A percentile compares a stretch with the other conserved stretches of the same genome.
phyloP scores from a whole-genome alignment of 92 coral and sea anemone species.

The Palythoa heliodiscus region DNA sequence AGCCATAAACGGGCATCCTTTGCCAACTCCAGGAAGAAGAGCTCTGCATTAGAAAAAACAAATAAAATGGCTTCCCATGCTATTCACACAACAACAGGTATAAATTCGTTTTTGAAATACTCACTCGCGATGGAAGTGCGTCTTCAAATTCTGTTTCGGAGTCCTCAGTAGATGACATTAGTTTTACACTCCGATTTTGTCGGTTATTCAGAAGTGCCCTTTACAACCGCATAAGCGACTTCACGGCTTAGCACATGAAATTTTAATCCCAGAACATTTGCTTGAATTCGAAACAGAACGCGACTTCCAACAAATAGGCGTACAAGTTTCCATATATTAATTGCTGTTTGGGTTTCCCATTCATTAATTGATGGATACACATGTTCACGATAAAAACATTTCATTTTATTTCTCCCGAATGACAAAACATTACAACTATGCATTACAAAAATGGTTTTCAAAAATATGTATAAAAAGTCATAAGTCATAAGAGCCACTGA shows the following conservation, averaged over 20 bases:
- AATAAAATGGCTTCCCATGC: background rate
- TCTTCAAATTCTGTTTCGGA: conserved; percentile 27
- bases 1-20: conserved; percentile 1
- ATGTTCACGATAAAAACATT: conserved; percentile 23
- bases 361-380: conserved; percentile 21
- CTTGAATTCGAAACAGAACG: conserved; percentile 71
- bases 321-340: conserved; percentile 37
- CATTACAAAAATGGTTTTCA: background rate
- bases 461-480: background rate
- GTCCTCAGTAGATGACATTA: conserved; percentile 38
- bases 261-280: conserved; percentile 74
- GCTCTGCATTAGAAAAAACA: conserved; percentile 5
- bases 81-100: background rate
- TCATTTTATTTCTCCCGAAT: background rate
- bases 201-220: conserved; percentile 14
- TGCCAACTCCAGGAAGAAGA: background rate
- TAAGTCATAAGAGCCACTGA: background rate
- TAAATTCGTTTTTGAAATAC: background rate
- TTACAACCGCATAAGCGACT: conserved; percentile 43
- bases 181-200: conserved; percentile 18
- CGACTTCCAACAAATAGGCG: conserved; percentile 48
- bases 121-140: conserved; percentile 33
- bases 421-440: background rate
- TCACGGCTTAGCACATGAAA: conserved; percentile 76
- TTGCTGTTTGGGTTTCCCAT: conserved; percentile 38